These are phyloP conservation scores for Sebastiscus tertius DNA, from an alignment of 2,797 vertebrate species.

Conservation along the genomic window DNA sequence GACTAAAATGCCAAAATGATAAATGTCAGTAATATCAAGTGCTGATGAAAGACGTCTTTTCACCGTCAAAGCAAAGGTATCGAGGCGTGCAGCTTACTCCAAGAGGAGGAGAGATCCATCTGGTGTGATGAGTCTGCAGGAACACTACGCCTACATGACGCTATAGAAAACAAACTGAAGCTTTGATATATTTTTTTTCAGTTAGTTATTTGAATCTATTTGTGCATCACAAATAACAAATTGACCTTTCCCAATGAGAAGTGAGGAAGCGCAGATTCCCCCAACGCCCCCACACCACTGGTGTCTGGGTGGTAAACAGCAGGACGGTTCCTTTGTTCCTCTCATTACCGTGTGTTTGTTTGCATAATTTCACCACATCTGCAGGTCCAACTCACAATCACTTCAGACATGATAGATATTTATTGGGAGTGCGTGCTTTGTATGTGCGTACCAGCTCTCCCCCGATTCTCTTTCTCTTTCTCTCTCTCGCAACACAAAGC, in stretches of 20 bases:
- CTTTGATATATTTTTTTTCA: background rate
- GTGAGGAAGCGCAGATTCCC: background rate
- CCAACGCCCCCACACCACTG: background rate
- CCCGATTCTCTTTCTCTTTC: background rate
- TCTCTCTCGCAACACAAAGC: background rate
- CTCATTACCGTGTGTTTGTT: slow-evolving; percentile 6
- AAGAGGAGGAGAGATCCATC: background rate
- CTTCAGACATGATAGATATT: slow-evolving; percentile 10
- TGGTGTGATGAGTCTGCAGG: background rate
- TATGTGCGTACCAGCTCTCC: background rate
- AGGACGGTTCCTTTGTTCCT: slow-evolving; percentile 29
- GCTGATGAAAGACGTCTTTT: background rate
- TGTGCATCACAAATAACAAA: slow-evolving; percentile 8
- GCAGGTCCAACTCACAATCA: background rate
- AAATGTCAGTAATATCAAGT: background rate
- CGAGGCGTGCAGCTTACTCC: background rate
- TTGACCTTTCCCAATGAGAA: slow-evolving; percentile 1
- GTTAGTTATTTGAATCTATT: background rate
- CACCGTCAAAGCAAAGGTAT: background rate
- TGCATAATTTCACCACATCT: slow-evolving; percentile 37
- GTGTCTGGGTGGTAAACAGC: slow-evolving; percentile 22
- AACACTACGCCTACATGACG: background rate
- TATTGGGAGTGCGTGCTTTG: background rate
- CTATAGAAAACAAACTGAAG: background rate
- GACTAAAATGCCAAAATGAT: background rate